These are phyloP conservation scores for Micromussa lordhowensis DNA, from an alignment of 92 coral and sea anemone genomes.

Conservation along the genomic window DNA sequence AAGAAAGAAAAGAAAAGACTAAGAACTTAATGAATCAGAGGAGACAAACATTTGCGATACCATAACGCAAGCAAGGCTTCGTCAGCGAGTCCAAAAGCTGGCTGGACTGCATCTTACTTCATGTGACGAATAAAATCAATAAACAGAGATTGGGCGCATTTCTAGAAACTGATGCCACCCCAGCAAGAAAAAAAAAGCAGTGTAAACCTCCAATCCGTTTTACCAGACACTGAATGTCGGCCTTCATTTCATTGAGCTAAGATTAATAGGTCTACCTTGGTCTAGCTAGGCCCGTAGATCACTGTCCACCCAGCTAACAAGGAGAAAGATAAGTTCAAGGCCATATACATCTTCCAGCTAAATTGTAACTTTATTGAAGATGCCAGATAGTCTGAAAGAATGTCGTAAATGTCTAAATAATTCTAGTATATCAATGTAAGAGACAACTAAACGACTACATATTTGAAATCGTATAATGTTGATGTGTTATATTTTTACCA, in stretches of 20 bases:
- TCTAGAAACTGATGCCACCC: no score
- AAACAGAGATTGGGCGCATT: neutral
- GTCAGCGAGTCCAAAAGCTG: neutral
- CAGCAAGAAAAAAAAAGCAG: no score
- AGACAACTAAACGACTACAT: neutral
- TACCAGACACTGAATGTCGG: no score
- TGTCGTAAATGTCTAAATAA: neutral
- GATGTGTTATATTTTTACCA: no score
- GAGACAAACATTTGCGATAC: neutral
- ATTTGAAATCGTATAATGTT: no score
- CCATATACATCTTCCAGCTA: neutral
- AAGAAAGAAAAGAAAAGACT: conserved; percentile 20
- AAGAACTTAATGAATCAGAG: neutral
- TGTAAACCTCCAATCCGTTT: no score
- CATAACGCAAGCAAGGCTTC: neutral
- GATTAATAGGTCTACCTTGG: neutral
- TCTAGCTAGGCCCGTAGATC: no score
- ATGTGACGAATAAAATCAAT: neutral
- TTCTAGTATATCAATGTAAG: neutral
- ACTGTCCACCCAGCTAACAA: no score
- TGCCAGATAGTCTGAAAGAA: neutral
- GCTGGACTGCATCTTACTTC: neutral
- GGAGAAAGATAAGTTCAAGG: no score
- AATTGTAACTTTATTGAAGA: neutral
- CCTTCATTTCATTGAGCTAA: neutral